phyloP scores from a whole-genome alignment of 2,888 invertebrate species.

The Lottia gigantea region DNA sequence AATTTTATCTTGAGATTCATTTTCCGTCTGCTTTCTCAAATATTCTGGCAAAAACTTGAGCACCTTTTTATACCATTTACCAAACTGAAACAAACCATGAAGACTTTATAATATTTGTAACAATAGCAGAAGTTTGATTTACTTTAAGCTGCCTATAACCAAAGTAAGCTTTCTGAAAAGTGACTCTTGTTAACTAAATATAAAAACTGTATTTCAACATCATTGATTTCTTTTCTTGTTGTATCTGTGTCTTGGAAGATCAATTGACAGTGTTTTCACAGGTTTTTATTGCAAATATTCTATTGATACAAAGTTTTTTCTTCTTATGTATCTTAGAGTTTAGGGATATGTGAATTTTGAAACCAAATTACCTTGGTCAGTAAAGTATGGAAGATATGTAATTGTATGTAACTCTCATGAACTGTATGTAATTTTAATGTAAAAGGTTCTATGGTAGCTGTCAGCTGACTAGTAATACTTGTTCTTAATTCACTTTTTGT shows the following conservation, averaged over 20 bases:
- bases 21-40: constrained; percentile 27
- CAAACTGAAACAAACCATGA: constrained; percentile 27
- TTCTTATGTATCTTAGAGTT: not conserved
- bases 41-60: constrained; percentile 41
- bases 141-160: not conserved
- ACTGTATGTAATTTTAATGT: constrained; percentile 44
- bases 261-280: too few species aligned
- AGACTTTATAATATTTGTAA: not conserved
- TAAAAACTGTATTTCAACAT: too few species aligned
- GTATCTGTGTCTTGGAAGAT: too few species aligned
- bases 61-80: constrained; percentile 43
- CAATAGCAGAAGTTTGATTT: not conserved
- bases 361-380: constrained; percentile 46
- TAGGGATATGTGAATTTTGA: not conserved
- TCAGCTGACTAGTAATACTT: constrained; percentile 41
- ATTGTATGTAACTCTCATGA: constrained; percentile 45
- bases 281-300: too few species aligned
- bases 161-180: too few species aligned
- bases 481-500: constrained; percentile 25
- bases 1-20: not conserved
- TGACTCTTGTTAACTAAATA: too few species aligned
- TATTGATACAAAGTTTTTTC: too few species aligned
- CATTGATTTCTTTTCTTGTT: too few species aligned
- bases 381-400: constrained; percentile 50
- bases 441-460: constrained; percentile 50